These are phyloP conservation scores for Acanthaster planci DNA, from an alignment of 35 echinoderm and acorn worm genomes.

Conservation along the genomic window DNA sequence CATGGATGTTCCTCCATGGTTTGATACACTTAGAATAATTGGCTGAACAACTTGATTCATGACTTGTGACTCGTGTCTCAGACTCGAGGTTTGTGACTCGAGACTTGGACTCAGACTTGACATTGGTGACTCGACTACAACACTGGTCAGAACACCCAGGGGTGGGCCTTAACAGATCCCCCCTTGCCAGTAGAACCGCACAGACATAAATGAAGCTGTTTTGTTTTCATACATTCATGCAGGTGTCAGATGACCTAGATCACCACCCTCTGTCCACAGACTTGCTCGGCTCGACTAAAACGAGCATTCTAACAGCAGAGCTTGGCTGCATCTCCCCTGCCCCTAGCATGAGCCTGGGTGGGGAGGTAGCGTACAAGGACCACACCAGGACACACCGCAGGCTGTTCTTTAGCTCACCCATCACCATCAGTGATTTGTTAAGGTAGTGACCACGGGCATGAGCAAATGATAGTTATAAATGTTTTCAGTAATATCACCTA, in stretches of 20 bases:
- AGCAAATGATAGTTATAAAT: neutral
- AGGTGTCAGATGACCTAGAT: neutral
- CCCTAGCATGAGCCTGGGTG: constrained; percentile 77
- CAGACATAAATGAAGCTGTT: no score
- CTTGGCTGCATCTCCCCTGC: constrained; percentile 60
- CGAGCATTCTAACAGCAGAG: constrained; percentile 10
- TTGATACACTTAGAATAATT: no score
- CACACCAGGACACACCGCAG: constrained; percentile 56
- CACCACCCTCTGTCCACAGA: neutral
- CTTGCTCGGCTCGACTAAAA: constrained; percentile 31
- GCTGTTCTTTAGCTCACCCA: constrained; percentile 71
- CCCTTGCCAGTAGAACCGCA: neutral
- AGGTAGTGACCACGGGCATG: constrained; percentile 46
- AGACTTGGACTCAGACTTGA: no score
- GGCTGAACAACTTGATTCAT: no score
- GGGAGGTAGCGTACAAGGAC: constrained; percentile 81
- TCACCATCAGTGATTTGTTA: constrained; percentile 69
- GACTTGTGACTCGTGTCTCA: no score
- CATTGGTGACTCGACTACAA: no score
- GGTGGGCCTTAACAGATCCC: neutral
- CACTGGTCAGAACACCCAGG: no score
- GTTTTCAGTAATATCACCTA: no score
- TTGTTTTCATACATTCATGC: neutral
- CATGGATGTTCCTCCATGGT: no score
- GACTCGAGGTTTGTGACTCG: no score